phyloP scores from a whole-genome alignment of 2,113 vertebrate species.

The Haliaeetus leucogaster region DNA sequence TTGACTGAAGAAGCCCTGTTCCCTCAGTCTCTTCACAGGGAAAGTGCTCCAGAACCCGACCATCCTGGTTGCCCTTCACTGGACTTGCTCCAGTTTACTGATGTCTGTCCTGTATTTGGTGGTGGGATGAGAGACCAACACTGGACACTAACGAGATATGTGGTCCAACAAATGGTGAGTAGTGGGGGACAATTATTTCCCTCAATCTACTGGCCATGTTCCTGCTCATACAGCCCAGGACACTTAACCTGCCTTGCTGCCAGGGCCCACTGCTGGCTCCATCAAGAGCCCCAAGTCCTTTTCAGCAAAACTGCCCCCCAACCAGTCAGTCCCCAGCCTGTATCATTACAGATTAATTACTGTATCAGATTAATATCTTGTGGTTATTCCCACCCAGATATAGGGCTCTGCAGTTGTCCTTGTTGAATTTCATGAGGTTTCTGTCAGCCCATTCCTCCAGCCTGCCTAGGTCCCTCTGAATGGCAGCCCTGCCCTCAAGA shows the following conservation, averaged over 20 bases:
- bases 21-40: background rate
- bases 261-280: background rate
- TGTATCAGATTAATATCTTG: too few relatives aligned
- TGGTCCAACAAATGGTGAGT: background rate
- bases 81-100: background rate
- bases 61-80: background rate
- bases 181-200: background rate
- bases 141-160: background rate
- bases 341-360: background rate
- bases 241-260: background rate
- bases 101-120: background rate
- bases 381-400: background rate
- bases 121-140: background rate
- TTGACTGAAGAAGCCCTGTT: background rate
- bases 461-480: background rate
- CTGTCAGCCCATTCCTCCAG: background rate
- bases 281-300: background rate
- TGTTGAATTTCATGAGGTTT: background rate
- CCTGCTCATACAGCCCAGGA: background rate
- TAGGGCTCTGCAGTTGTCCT: background rate
- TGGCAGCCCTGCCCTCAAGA: background rate
- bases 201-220: background rate
- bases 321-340: background rate
- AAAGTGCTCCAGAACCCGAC: background rate
- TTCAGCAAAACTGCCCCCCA: background rate